Percentiles rank a stretch among this genome's conserved stretches.
Evolutionary conservation across 2,113 vertebrate species (phyloP).

Genomic region (Arizona elegans): DNA sequence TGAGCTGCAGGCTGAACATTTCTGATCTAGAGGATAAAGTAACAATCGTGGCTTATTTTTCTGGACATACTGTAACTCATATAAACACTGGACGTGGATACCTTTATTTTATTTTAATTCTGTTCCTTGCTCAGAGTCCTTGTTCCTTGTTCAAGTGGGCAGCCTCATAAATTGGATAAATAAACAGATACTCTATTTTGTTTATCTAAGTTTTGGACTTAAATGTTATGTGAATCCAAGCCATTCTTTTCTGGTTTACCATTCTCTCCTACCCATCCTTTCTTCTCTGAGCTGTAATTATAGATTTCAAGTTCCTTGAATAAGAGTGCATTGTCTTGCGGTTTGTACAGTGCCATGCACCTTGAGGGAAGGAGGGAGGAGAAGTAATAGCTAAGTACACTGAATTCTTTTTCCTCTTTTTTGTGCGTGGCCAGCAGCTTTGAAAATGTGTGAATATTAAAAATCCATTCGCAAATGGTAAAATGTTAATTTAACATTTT

Average conservation of each 20-base stretch:
- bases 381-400: background rate
- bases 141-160: background rate
- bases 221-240: background rate
- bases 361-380: background rate
- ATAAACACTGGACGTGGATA: background rate
- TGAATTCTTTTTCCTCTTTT: slow-evolving; percentile 7
- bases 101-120: background rate
- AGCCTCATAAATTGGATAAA: background rate
- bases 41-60: background rate
- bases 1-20: background rate
- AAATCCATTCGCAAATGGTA: background rate
- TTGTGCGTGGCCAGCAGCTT: slow-evolving; percentile 12
- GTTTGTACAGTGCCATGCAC: background rate
- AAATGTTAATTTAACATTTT: slow-evolving; percentile 13
- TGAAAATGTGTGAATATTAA: background rate
- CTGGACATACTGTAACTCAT: background rate
- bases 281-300: background rate
- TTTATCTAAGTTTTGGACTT: background rate
- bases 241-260: background rate
- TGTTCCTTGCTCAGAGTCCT: background rate
- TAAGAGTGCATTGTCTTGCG: background rate
- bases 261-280: background rate
- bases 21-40: background rate
- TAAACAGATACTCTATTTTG: background rate
- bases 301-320: background rate